Percentiles rank a stretch among this genome's conserved stretches.
Conservation (phyloP, 2,113 vertebrate genomes). For the Sarotherodon lohbergeri region DNA sequence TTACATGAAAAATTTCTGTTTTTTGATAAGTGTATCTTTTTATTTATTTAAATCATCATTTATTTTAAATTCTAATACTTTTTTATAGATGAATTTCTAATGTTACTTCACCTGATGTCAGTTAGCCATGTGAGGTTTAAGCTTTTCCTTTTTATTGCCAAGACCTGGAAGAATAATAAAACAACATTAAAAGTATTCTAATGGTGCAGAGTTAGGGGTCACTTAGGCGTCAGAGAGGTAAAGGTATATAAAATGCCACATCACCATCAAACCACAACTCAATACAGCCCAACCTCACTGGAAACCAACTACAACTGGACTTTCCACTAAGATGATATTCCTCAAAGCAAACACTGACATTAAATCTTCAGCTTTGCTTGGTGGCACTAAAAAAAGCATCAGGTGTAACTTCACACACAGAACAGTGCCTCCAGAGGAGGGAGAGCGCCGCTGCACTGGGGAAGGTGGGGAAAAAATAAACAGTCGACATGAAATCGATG, state of each 20-base stretch:
- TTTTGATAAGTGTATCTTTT: neutral
- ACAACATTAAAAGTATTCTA: neutral
- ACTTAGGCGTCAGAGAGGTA: neutral
- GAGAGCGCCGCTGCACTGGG: neutral
- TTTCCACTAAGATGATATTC: neutral
- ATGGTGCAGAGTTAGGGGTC: neutral
- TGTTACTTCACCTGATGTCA: neutral
- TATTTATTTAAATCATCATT: neutral
- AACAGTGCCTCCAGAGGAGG: slow-evolving; percentile 35
- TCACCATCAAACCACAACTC: neutral
- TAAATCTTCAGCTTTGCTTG: neutral
- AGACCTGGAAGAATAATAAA: neutral
- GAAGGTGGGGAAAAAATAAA: neutral
- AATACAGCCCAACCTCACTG: neutral
- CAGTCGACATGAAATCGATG: slow-evolving; percentile 54
- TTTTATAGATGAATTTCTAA: neutral
- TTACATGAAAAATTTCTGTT: neutral
- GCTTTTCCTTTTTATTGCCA: neutral
- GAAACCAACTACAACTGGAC: neutral
- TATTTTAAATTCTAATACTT: neutral
- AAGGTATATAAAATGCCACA: neutral
- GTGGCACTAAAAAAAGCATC: neutral
- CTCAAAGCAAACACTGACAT: neutral
- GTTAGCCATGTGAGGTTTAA: neutral
- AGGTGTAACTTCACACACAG: neutral